Percentiles rank a stretch among this genome's conserved stretches.
These are phyloP conservation scores for Desmophyllum pertusum DNA, from an alignment of 92 coral and sea anemone species.

Conservation along the genomic window DNA sequence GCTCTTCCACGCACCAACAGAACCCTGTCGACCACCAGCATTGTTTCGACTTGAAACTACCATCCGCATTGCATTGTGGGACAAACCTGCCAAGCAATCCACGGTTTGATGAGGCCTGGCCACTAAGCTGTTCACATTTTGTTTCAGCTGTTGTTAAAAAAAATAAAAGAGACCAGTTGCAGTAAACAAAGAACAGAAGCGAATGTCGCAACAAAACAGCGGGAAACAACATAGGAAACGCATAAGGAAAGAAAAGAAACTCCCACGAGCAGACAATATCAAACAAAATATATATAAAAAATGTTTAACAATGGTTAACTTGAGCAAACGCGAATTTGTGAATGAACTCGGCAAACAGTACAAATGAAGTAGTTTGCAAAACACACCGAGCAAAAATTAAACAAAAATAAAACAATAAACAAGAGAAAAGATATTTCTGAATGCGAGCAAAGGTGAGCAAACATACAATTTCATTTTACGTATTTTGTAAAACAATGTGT, in stretches of 20 bases:
- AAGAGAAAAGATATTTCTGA: not conserved
- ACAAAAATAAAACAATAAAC: no score
- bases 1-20: slow-evolving; percentile 61
- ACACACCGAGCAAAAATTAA: not conserved
- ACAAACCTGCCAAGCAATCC: slow-evolving; percentile 58
- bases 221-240: not conserved
- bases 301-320: not conserved
- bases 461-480: no score
- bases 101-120: slow-evolving; percentile 21
- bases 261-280: not conserved
- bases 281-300: not conserved
- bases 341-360: not conserved
- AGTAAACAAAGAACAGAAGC: not conserved
- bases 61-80: slow-evolving; percentile 62
- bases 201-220: not conserved
- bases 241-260: not conserved
- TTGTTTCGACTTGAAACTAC: slow-evolving; percentile 58
- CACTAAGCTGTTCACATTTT: slow-evolving; percentile 45
- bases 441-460: not conserved
- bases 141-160: slow-evolving; percentile 27
- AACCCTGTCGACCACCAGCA: slow-evolving; percentile 74
- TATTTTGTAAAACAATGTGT: no score
- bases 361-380: not conserved
- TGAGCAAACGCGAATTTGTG: no score
- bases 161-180: not conserved